These are phyloP conservation scores for Acyrthosiphon pisum DNA, from an alignment of 1,140 invertebrate genomes.

Conservation along the genomic window DNA sequence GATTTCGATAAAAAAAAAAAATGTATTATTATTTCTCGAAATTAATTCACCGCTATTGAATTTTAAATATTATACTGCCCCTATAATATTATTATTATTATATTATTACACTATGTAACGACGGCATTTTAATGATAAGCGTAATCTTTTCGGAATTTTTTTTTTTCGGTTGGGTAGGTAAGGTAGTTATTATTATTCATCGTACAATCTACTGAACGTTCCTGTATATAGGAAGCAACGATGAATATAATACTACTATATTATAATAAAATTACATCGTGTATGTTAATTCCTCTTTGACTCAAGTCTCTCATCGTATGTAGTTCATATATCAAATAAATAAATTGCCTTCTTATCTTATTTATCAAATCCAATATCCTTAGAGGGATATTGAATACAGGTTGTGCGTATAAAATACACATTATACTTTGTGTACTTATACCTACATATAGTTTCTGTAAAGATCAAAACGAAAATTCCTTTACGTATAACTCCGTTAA, in stretches of 20 bases:
- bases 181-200: neutral
- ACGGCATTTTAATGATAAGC: neutral
- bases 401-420: neutral
- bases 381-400: neutral
- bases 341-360: neutral
- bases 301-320: neutral
- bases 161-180: too few species aligned
- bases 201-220: neutral
- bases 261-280: neutral
- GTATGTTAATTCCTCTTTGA: neutral
- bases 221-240: neutral
- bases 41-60: neutral
- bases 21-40: neutral
- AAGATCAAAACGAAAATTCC: neutral
- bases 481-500: too few species aligned
- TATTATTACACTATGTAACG: neutral
- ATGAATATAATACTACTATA: neutral
- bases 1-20: neutral
- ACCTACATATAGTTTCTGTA: neutral
- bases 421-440: neutral
- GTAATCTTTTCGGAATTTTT: too few species aligned
- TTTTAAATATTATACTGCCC: too few species aligned
- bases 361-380: slow-evolving; percentile 1
- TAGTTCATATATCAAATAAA: neutral
- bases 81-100: too few species aligned